Evolutionary conservation across 2,113 vertebrate species (phyloP).

Genomic region (Hoplias malabaricus): DNA sequence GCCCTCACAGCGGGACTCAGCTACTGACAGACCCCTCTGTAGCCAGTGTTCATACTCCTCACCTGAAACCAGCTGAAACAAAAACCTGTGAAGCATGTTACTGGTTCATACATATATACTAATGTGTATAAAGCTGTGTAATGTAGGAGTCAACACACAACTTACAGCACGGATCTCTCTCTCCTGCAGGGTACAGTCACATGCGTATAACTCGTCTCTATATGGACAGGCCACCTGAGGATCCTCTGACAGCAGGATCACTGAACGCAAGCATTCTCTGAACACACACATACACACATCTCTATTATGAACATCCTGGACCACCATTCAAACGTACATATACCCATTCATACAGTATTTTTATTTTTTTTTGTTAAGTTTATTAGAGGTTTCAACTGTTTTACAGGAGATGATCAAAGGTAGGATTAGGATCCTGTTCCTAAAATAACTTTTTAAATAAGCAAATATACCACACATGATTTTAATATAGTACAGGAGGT

Average conservation of each 20-base stretch:
- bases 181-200: slow-evolving; percentile 78
- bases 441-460: no score
- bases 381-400: no score
- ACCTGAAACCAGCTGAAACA: slow-evolving; percentile 62
- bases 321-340: no score
- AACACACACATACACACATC: neutral
- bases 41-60: slow-evolving; percentile 82
- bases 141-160: neutral
- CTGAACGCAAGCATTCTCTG: slow-evolving; percentile 81
- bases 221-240: slow-evolving; percentile 83
- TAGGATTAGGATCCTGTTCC: no score
- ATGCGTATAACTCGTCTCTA: slow-evolving; percentile 80
- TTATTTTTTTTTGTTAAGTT: no score
- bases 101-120: no score
- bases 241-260: slow-evolving; percentile 81
- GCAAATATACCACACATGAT: no score
- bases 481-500: no score
- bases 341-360: no score
- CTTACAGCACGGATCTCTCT: slow-evolving; percentile 85
- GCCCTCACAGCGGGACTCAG: slow-evolving; percentile 80
- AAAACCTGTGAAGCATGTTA: no score
- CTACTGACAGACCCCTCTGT: slow-evolving; percentile 78
- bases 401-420: no score
- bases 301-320: no score
- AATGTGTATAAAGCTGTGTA: neutral